phyloP scores from a whole-genome alignment of 2,888 invertebrate species.

The Halocaridina rubra region DNA sequence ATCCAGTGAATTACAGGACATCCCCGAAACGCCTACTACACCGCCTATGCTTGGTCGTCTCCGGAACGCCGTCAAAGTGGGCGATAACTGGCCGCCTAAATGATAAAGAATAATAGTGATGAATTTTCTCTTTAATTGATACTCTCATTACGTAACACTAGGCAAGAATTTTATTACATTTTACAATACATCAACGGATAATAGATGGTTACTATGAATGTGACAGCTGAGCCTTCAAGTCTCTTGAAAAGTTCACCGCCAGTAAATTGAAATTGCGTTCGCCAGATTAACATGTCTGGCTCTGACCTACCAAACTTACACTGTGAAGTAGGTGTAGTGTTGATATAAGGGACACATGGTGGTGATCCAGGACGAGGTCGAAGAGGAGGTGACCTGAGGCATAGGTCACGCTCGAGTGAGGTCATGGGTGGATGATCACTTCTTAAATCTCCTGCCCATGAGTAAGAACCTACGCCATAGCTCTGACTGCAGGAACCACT shows the following conservation, averaged over 20 bases:
- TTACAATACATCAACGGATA: too few relatives aligned
- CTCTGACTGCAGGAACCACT: slow-evolving; percentile 56
- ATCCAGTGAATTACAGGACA: slow-evolving; percentile 41
- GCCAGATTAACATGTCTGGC: too few relatives aligned
- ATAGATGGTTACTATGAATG: too few relatives aligned
- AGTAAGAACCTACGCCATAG: slow-evolving; percentile 54
- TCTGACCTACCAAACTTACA: too few relatives aligned
- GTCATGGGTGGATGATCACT: slow-evolving; percentile 33
- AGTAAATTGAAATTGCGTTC: too few relatives aligned
- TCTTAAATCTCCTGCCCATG: slow-evolving; percentile 56
- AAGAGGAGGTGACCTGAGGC: slow-evolving; percentile 56
- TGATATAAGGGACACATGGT: slow-evolving; percentile 22
- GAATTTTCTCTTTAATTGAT: too few relatives aligned
- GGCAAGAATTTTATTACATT: too few relatives aligned
- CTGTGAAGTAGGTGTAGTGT: slow-evolving; percentile 24
- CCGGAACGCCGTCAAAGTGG: slow-evolving; percentile 64
- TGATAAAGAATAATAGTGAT: too few relatives aligned
- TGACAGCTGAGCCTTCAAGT: too few relatives aligned
- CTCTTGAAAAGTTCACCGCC: too few relatives aligned
- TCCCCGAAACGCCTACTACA: slow-evolving; percentile 14
- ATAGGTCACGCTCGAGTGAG: slow-evolving; percentile 44
- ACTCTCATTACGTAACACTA: too few relatives aligned
- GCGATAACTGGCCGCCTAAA: slow-evolving; percentile 63
- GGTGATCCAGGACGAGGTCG: slow-evolving; percentile 70
- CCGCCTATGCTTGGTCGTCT: slow-evolving; percentile 51